phyloP scores from a whole-genome alignment of 2,113 vertebrate genomes.

The Nesospiza acunhae region DNA sequence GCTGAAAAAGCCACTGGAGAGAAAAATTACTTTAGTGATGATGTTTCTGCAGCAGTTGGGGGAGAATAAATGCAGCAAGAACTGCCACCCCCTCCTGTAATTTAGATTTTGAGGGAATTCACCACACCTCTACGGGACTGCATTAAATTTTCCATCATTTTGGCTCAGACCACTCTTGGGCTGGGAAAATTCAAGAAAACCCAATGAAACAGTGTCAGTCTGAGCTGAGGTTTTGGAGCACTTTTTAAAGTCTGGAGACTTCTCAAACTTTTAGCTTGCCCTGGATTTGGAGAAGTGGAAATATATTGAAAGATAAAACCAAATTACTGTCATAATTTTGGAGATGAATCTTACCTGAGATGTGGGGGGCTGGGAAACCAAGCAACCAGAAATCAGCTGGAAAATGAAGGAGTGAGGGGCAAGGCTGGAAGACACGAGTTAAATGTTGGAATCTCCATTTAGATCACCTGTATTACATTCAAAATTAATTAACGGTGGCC shows the following conservation, averaged over 20 bases:
- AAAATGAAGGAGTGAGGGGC: not conserved
- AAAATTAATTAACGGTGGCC: no score
- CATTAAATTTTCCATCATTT: not conserved
- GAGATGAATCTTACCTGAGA: not conserved
- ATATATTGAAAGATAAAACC: not conserved
- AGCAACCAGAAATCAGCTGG: not conserved
- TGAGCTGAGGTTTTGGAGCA: not conserved
- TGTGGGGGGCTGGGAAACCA: accelerated
- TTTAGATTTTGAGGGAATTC: not conserved
- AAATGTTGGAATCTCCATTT: no score
- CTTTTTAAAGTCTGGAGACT: not conserved
- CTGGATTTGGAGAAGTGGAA: not conserved
- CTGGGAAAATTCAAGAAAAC: not conserved
- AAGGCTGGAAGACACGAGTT: not conserved
- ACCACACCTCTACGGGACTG: not conserved
- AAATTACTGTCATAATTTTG: not conserved
- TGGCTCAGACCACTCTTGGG: not conserved
- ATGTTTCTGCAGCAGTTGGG: not conserved
- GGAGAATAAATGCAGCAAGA: not conserved
- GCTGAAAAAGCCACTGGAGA: not conserved
- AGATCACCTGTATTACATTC: no score
- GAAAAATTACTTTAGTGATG: not conserved
- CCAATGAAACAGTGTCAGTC: not conserved
- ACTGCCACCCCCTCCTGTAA: not conserved
- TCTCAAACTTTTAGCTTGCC: not conserved